A percentile compares a stretch with the other conserved stretches of the same genome.
These are phyloP conservation scores for Pammene aurita DNA, from an alignment of 2,888 invertebrate genomes.

Conservation along the genomic window DNA sequence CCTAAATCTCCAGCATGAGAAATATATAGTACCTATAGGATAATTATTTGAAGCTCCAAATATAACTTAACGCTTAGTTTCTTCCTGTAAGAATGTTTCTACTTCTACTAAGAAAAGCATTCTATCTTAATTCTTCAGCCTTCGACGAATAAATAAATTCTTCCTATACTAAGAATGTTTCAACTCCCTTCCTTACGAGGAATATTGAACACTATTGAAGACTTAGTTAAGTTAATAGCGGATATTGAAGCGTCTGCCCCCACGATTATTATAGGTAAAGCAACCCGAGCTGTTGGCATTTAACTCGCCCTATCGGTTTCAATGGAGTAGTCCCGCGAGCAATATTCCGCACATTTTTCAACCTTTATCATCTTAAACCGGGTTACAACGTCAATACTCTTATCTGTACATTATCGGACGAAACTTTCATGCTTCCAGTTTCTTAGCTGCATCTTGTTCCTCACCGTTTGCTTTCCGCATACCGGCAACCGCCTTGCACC, in stretches of 20 bases:
- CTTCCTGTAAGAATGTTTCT: not conserved
- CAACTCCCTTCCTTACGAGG: too few relatives aligned
- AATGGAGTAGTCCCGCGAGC: constrained; percentile 23
- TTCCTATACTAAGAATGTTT: too few relatives aligned
- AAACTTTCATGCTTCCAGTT: constrained; percentile 44
- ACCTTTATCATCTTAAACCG: constrained; percentile 58
- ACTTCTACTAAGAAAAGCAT: not conserved
- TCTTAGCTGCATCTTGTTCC: constrained; percentile 48
- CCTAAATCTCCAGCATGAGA: too few relatives aligned
- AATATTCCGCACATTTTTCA: constrained; percentile 32
- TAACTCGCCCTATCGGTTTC: constrained; percentile 40
- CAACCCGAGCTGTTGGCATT: constrained; percentile 36
- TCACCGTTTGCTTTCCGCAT: constrained; percentile 82
- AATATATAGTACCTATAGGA: too few relatives aligned
- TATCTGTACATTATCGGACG: constrained; percentile 54
- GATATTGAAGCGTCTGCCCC: constrained; percentile 23
- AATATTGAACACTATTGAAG: constrained; percentile 7
- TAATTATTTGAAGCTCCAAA: too few relatives aligned
- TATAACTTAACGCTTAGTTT: too few relatives aligned
- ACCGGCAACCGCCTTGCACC: constrained; percentile 72
- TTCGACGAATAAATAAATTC: too few relatives aligned
- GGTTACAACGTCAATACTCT: constrained; percentile 55
- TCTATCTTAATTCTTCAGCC: not conserved
- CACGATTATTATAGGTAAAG: constrained; percentile 34
- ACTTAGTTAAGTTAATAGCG: constrained; percentile 22